Evolutionary conservation across 2,113 vertebrate genomes (phyloP).

Genomic region (Pangasianodon hypophthalmus): DNA sequence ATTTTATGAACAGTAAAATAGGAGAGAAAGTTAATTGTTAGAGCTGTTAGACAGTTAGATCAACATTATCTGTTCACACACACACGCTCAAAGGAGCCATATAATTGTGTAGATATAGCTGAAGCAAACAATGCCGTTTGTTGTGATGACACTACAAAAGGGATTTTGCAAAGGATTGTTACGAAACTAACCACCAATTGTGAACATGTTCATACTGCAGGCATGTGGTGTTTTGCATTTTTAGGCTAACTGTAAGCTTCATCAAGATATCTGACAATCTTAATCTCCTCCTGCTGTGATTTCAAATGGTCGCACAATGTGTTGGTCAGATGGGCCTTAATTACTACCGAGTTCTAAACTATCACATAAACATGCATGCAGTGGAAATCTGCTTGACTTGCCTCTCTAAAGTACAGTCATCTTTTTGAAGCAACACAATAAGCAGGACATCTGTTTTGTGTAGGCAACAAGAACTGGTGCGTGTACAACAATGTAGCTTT

Average conservation of each 20-base stretch:
- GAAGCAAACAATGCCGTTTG: not conserved
- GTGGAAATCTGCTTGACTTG: conserved; percentile 14
- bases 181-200: not conserved
- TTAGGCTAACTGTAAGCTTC: not conserved
- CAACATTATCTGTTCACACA: not conserved
- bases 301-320: conserved; percentile 23
- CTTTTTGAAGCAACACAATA: conserved; percentile 32
- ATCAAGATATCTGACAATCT: not conserved
- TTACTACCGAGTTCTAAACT: conserved; percentile 13
- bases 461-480: conserved; percentile 34
- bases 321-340: conserved; percentile 15
- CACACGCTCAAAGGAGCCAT: not conserved
- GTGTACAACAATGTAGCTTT: conserved; percentile 44
- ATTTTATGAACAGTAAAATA: not conserved
- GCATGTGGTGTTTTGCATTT: not conserved
- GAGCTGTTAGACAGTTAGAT: too few relatives aligned
- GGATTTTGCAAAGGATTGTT: not conserved
- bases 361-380: not conserved
- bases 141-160: not conserved
- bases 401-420: conserved; percentile 6
- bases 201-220: not conserved
- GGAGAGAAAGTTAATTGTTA: not conserved
- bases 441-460: conserved; percentile 42
- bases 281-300: not conserved
- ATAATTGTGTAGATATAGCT: not conserved